Conservation (phyloP, 2,888 invertebrate species). For the Mystacides longicornis region DNA sequence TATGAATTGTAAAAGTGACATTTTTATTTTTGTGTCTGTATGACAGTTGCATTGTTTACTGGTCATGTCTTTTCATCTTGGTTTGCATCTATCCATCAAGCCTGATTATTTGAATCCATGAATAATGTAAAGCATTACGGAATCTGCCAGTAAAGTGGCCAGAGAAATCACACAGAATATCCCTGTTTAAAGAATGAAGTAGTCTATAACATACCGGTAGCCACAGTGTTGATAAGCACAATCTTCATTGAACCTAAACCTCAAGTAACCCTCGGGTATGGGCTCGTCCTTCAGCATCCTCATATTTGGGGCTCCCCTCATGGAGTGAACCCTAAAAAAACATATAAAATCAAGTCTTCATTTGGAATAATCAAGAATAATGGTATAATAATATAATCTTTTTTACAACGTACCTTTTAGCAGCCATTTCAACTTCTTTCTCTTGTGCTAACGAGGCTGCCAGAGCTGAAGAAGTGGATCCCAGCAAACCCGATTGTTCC, state of each 20-base stretch:
- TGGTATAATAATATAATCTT: neutral
- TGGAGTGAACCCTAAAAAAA: constrained; percentile 31
- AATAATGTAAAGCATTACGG: too few species aligned
- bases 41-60: too few species aligned
- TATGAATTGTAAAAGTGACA: too few species aligned
- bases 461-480: constrained; percentile 46
- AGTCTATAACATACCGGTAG: constrained; percentile 46
- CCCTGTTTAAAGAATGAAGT: neutral
- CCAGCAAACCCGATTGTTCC: constrained; percentile 47
- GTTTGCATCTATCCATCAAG: too few species aligned
- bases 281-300: constrained; percentile 81
- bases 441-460: constrained; percentile 31
- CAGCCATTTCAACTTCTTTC: constrained; percentile 46
- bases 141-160: too few species aligned
- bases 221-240: constrained; percentile 86
- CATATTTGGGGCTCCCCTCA: constrained; percentile 50
- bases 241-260: constrained; percentile 87
- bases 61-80: too few species aligned
- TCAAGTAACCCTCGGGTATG: constrained; percentile 80
- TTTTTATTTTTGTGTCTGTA: too few species aligned
- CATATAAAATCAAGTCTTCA: too few species aligned
- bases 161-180: too few species aligned
- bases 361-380: too few species aligned
- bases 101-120: too few species aligned
- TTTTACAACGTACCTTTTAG: constrained; percentile 36